Percentiles rank a stretch among this genome's conserved stretches.
phyloP scores from a whole-genome alignment of 2,113 vertebrate species.

The Oncorhynchus clarkii region DNA sequence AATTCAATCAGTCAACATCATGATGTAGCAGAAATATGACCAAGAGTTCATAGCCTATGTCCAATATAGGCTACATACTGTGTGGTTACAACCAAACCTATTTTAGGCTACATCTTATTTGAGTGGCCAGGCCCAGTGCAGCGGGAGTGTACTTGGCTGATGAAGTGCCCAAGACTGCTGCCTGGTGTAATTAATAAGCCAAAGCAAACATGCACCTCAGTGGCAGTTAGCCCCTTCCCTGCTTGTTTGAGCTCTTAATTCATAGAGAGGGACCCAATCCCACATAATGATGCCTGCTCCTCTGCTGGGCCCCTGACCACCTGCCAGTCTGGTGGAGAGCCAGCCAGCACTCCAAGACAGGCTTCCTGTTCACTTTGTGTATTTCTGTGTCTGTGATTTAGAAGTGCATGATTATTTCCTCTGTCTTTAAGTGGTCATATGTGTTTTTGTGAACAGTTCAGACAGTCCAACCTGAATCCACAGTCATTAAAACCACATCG shows the following conservation, averaged over 20 bases:
- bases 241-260: slow-evolving; percentile 65
- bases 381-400: slow-evolving; percentile 13
- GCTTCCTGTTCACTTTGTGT: slow-evolving; percentile 26
- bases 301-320: slow-evolving; percentile 67
- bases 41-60: too few relatives aligned
- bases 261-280: slow-evolving; percentile 63
- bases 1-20: too few relatives aligned
- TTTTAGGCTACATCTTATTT: too few relatives aligned
- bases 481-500: too few relatives aligned
- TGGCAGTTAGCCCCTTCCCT: slow-evolving; percentile 59
- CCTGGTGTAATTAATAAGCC: slow-evolving; percentile 72
- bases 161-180: slow-evolving; percentile 64
- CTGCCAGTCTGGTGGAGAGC: slow-evolving; percentile 70
- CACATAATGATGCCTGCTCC: slow-evolving; percentile 69
- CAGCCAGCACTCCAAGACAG: slow-evolving; percentile 61
- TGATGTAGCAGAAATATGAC: too few relatives aligned
- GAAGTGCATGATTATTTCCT: slow-evolving; percentile 11
- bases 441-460: background rate
- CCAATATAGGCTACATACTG: too few relatives aligned
- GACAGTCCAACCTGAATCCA: background rate
- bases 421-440: background rate
- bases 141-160: slow-evolving; percentile 64
- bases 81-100: too few relatives aligned
- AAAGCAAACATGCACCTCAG: slow-evolving; percentile 74
- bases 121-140: slow-evolving; percentile 42